Percentiles rank a stretch among this genome's conserved stretches.
Evolutionary conservation across 2,888 invertebrate species (phyloP).

Genomic region (Callinectes sapidus): DNA sequence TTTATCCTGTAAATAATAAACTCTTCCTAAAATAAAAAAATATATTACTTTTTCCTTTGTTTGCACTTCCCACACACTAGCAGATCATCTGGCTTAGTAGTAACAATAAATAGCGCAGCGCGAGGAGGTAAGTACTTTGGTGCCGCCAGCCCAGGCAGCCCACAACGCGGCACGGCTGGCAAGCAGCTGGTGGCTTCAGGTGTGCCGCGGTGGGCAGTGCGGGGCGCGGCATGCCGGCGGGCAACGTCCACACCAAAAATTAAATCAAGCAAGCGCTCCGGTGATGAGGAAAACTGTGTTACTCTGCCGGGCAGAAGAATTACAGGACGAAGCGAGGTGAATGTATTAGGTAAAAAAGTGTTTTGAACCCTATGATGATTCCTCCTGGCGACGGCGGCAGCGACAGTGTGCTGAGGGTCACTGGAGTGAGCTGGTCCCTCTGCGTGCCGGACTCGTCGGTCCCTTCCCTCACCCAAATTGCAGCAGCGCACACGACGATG

Average conservation of each 20-base stretch:
- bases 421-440: not conserved
- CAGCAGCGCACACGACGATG: not conserved
- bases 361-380: not conserved
- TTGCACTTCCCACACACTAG: conserved; percentile 5
- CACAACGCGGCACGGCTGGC: not conserved
- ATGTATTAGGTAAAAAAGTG: not conserved
- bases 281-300: not conserved
- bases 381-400: conserved; percentile 11
- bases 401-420: conserved; percentile 12
- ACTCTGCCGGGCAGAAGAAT: not conserved
- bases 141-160: not conserved
- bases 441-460: not conserved
- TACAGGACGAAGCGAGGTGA: not conserved
- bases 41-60: not conserved
- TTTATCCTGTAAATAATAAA: not conserved
- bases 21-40: conserved; percentile 20
- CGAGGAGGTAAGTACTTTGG: conserved; percentile 5
- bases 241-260: not conserved
- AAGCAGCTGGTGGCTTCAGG: not conserved
- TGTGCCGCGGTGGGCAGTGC: not conserved
- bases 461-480: not conserved
- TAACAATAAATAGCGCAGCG: conserved; percentile 12
- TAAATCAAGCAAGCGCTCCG: not conserved
- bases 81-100: not conserved
- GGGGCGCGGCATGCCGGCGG: not conserved